Evolutionary conservation across 2,888 invertebrate species (phyloP), one percentile per base, ranked within the genome.

Genomic region (Acrobasis consociella): DNA sequence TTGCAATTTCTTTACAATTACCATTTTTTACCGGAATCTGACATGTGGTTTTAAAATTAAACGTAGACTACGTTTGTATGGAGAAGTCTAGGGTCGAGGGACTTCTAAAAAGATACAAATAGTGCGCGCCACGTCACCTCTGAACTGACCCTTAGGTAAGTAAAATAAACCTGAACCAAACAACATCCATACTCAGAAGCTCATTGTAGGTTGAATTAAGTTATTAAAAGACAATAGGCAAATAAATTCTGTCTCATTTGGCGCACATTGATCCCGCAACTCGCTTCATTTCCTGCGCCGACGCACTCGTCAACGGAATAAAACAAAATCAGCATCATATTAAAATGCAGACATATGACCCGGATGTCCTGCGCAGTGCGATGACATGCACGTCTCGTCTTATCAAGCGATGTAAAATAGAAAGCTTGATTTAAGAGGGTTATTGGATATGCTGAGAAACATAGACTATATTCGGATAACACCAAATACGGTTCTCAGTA

Each of bases 331-430:
- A 7, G 11, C 16, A 39, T 37, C 39, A 56, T 13, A 39, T 56
- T 56, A 56, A 39, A 56, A 56, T 56, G 55, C 53, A 42, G 56
- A 17, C 56, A 56, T 42, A 0, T 42, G 42, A 42, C 42, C 58
- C 53, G 58, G 52, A 62, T 62, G 50, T 65, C 62, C 62, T 60
- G 46, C 56, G 58, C 51, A 31, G 50, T n/a, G 37, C 39, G 39
- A 55, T 55, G 55, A 56, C 39, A 15, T 39, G 15, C 11, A 1
- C 16, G 11, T 51, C 37, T 53, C 55, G 37, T 39, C 13, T 38
- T 39, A 55, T 56, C 55, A n/a, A n/a, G 31, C 31, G 31, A 5
- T 31, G 37, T 9, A 39, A 15, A 55, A 37, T 55, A 16, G 55
- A 55, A 38, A 55, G 42, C 42, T 42, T 42, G 42, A 42, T 11